A percentile compares a stretch with the other conserved stretches of the same genome.
Conservation (phyloP, 1,140 invertebrate genomes). For the Pantala flavescens region DNA sequence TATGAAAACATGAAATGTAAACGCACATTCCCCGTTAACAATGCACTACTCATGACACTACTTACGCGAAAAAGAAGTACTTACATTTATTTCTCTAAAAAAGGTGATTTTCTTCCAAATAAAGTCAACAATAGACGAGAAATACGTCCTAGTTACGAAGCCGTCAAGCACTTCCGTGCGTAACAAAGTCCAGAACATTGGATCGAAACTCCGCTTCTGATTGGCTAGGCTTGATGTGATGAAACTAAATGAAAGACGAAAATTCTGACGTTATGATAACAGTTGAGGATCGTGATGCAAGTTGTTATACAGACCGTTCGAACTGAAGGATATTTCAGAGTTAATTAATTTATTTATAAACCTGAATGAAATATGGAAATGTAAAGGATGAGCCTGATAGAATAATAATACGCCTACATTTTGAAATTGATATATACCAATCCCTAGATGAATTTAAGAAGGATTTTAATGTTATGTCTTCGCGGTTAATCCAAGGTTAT, state of each 20-base stretch:
- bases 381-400: no score
- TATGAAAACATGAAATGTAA: constrained; percentile 4
- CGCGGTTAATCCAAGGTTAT: no score
- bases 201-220: constrained; percentile 35
- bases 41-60: constrained; percentile 16
- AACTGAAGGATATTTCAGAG: no score
- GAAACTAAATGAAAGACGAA: neutral
- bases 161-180: constrained; percentile 46
- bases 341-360: no score
- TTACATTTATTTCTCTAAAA: constrained; percentile 42
- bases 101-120: constrained; percentile 46
- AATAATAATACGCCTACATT: no score
- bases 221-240: neutral
- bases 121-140: constrained; percentile 42
- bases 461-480: no score
- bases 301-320: no score
- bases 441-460: no score
- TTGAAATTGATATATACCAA: no score
- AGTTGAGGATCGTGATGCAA: neutral
- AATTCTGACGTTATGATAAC: neutral
- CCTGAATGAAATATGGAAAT: no score
- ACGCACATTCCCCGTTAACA: neutral
- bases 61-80: constrained; percentile 25
- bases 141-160: constrained; percentile 45
- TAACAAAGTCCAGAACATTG: constrained; percentile 49